Percentiles rank a stretch among this genome's conserved stretches.
These are phyloP conservation scores for Caenorhabditis plicata DNA, from an alignment of 2,888 invertebrate species.

Conservation along the genomic window DNA sequence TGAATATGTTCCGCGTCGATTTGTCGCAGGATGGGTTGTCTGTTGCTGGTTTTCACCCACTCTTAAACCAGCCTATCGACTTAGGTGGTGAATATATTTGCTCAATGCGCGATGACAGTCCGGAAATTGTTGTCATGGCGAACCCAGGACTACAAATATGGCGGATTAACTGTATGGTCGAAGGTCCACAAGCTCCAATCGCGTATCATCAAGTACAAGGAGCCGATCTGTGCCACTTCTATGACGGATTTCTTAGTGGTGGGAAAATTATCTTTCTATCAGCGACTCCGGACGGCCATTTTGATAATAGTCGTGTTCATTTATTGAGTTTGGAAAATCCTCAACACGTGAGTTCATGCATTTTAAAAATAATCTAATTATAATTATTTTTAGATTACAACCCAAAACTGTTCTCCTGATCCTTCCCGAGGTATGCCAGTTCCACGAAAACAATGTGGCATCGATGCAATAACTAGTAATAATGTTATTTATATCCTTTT, in stretches of 20 bases:
- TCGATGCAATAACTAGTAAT: slow-evolving; percentile 55
- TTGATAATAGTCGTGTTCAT: slow-evolving; percentile 60
- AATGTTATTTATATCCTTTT: neutral
- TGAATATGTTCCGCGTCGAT: slow-evolving; percentile 58
- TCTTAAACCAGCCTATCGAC: slow-evolving; percentile 47
- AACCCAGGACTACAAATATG: slow-evolving; percentile 58
- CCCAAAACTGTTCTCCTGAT: slow-evolving; percentile 53
- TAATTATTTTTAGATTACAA: slow-evolving; percentile 36
- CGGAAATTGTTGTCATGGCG: slow-evolving; percentile 60
- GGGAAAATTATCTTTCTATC: slow-evolving; percentile 62
- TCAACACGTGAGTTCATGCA: slow-evolving; percentile 33
- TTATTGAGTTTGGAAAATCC: slow-evolving; percentile 49
- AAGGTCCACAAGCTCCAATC: slow-evolving; percentile 46
- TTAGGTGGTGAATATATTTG: slow-evolving; percentile 59
- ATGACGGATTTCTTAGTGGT: slow-evolving; percentile 61
- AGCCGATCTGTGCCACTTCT: slow-evolving; percentile 61
- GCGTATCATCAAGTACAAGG: slow-evolving; percentile 53
- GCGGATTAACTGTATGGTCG: slow-evolving; percentile 45
- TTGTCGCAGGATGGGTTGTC: slow-evolving; percentile 55
- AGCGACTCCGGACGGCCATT: slow-evolving; percentile 58
- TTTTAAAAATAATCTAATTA: neutral
- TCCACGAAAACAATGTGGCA: slow-evolving; percentile 59
- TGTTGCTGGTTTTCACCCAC: slow-evolving; percentile 47
- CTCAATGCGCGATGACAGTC: slow-evolving; percentile 61
- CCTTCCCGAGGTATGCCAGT: slow-evolving; percentile 58